Evolutionary conservation across 1,140 invertebrate species (phyloP).

Genomic region (Anastrepha obliqua): DNA sequence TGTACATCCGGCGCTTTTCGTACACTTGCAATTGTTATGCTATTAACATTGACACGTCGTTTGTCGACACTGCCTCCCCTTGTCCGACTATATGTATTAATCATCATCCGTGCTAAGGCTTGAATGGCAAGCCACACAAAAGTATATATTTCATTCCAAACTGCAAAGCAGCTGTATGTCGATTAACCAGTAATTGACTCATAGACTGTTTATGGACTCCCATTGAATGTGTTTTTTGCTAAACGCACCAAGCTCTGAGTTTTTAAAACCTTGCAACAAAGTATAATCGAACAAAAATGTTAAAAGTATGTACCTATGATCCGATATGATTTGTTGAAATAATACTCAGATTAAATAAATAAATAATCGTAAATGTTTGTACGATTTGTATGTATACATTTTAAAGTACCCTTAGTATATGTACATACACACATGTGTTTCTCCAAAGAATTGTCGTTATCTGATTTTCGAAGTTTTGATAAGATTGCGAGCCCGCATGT

Average conservation of each 20-base stretch:
- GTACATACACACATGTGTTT: neutral
- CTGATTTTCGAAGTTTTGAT: neutral
- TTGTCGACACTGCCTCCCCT: neutral
- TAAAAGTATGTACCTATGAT: neutral
- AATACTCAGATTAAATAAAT: no score
- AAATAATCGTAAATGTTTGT: neutral
- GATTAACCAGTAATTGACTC: conserved; percentile 5
- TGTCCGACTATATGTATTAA: neutral
- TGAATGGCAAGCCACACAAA: neutral
- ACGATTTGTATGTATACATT: neutral
- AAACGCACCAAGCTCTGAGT: neutral
- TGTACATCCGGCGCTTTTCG: conserved; percentile 16
- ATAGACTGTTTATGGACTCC: neutral
- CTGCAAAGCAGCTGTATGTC: neutral
- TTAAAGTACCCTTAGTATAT: neutral
- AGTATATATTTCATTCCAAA: conserved; percentile 11
- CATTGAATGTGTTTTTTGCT: neutral
- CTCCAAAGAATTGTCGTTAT: neutral
- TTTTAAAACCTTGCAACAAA: neutral
- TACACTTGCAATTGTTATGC: conserved; percentile 22
- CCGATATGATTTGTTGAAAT: no score
- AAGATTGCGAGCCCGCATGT: neutral
- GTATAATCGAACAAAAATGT: neutral
- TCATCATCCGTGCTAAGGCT: neutral
- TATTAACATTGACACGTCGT: neutral